Evolutionary conservation across 2,113 vertebrate species (phyloP).

Genomic region (Arizona elegans): DNA sequence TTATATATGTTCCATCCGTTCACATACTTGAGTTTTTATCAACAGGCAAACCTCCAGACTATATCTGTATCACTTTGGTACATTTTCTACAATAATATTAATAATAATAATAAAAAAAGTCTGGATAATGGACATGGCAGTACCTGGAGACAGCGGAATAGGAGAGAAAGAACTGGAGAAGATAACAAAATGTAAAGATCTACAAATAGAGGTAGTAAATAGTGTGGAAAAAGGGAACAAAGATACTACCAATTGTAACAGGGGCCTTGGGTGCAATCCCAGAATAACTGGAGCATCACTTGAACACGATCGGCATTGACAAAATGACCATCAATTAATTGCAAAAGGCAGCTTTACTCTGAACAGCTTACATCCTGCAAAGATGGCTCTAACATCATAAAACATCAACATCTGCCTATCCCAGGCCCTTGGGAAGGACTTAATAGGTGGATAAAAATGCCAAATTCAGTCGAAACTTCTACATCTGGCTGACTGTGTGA

Average conservation of each 20-base stretch:
- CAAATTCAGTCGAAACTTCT: neutral
- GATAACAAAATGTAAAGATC: neutral
- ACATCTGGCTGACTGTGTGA: neutral
- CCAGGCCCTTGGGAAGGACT: neutral
- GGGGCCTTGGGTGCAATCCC: neutral
- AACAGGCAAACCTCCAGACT: conserved; percentile 42
- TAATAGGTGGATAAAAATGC: neutral
- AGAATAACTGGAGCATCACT: neutral
- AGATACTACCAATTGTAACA: neutral
- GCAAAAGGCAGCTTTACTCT: neutral
- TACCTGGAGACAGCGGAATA: neutral
- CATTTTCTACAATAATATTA: neutral
- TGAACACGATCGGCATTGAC: neutral
- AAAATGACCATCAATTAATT: neutral
- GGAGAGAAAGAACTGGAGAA: neutral
- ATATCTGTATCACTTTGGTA: conserved; percentile 13
- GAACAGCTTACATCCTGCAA: neutral
- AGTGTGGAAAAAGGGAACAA: neutral
- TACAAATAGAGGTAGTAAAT: neutral
- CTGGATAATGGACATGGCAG: neutral
- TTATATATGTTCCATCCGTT: conserved; percentile 28
- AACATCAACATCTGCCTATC: neutral
- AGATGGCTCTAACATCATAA: neutral
- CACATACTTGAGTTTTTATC: neutral
- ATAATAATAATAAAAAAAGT: neutral